Evolutionary conservation across 2,888 invertebrate genomes (phyloP).

Genomic region (Epiperipatus broadwayi): DNA sequence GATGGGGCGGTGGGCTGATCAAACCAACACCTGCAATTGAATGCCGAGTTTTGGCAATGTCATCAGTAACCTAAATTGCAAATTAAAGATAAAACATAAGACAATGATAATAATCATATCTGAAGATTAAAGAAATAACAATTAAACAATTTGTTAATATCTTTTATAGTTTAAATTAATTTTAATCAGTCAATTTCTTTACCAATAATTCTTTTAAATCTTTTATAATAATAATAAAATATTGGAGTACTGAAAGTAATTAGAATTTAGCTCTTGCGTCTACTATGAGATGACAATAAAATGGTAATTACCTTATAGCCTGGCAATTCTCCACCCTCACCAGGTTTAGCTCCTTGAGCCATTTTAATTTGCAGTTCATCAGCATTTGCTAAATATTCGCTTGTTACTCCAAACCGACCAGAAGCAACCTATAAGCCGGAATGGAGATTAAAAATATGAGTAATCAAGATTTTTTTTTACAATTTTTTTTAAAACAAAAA

Average conservation of each 20-base stretch:
- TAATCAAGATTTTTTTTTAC: not conserved
- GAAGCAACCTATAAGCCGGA: constrained; percentile 60
- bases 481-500: not conserved
- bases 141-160: no score
- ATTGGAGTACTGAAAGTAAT: no score
- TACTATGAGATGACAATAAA: no score
- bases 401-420: constrained; percentile 93
- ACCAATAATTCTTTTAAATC: no score
- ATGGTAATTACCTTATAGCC: constrained; percentile 45
- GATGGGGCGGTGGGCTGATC: constrained; percentile 97
- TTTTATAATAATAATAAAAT: no score
- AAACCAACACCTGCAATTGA: constrained; percentile 91
- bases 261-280: no score
- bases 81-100: not conserved
- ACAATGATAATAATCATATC: not conserved
- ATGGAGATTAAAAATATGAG: constrained; percentile 6
- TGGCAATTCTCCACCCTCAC: constrained; percentile 93
- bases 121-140: constrained; percentile 9
- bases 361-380: constrained; percentile 98
- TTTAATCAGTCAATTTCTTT: no score
- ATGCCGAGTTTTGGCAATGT: constrained; percentile 83
- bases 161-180: no score
- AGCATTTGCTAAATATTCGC: constrained; percentile 86
- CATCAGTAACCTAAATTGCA: constrained; percentile 59
- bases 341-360: constrained; percentile 98